These are phyloP conservation scores for Catharus ustulatus DNA, from an alignment of 2,797 vertebrate genomes.

Conservation along the genomic window DNA sequence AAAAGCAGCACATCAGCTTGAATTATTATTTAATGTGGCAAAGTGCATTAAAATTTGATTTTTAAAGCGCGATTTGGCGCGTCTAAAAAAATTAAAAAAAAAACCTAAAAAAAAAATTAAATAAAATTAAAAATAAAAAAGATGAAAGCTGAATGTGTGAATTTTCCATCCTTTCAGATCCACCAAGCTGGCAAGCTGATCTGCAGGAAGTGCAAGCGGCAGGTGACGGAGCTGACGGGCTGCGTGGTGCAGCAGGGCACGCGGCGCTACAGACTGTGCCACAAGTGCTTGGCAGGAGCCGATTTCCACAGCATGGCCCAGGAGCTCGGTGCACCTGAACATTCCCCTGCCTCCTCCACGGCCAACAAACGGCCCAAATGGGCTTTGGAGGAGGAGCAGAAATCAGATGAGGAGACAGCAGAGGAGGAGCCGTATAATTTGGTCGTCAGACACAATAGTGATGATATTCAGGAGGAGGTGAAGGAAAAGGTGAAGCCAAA, in stretches of 20 bases:
- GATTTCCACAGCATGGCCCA: slow-evolving; percentile 81
- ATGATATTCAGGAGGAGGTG: slow-evolving; percentile 83
- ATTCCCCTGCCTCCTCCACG: slow-evolving; percentile 78
- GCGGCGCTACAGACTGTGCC: slow-evolving; percentile 91
- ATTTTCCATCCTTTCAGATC: slow-evolving; percentile 79
- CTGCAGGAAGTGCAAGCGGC: slow-evolving; percentile 94
- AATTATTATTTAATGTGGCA: background rate
- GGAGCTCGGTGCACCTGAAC: slow-evolving; percentile 77
- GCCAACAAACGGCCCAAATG: slow-evolving; percentile 80
- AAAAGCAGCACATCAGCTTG: background rate
- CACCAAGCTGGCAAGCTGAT: slow-evolving; percentile 96
- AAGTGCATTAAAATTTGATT: background rate
- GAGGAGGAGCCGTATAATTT: slow-evolving; percentile 90
- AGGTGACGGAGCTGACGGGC: slow-evolving; percentile 90
- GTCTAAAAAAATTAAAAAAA: no score
- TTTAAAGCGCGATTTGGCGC: accelerated
- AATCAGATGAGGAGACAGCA: slow-evolving; percentile 76
- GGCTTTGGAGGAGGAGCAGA: slow-evolving; percentile 84
- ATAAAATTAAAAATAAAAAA: no score
- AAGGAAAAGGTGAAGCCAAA: slow-evolving; percentile 79
- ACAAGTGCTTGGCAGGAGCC: slow-evolving; percentile 87
- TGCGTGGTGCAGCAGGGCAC: slow-evolving; percentile 94
- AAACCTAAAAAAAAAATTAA: no score
- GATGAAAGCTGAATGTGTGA: background rate
- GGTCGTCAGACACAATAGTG: slow-evolving; percentile 86